These are phyloP conservation scores for Thinocorus orbignyianus DNA, from an alignment of 2,113 vertebrate species.

Conservation along the genomic window DNA sequence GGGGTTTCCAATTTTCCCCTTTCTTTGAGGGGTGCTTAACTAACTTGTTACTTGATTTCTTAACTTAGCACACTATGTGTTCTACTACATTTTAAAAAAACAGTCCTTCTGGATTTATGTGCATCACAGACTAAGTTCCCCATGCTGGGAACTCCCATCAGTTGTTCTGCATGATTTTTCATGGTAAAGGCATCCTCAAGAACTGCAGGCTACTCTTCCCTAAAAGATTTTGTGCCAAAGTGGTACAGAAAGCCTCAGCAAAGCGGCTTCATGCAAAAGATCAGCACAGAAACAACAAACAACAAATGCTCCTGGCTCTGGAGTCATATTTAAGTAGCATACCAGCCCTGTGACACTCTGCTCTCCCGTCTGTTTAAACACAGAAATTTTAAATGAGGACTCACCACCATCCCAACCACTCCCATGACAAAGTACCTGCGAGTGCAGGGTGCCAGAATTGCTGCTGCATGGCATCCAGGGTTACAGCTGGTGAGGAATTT, in stretches of 20 bases:
- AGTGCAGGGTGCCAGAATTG: not conserved
- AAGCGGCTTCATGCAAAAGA: not conserved
- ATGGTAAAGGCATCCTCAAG: not conserved
- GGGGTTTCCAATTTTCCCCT: not conserved
- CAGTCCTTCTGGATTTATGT: not conserved
- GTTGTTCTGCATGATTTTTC: constrained; percentile 19
- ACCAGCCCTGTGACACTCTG: not conserved
- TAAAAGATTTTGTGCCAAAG: not conserved
- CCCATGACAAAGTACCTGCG: not conserved
- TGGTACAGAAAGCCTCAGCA: not conserved
- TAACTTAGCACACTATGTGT: not conserved
- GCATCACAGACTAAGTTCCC: not conserved
- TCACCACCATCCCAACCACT: not conserved
- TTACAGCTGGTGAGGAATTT: constrained; percentile 9
- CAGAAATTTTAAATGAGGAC: not conserved
- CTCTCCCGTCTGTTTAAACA: not conserved
- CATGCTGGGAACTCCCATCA: not conserved
- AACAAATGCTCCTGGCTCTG: not conserved
- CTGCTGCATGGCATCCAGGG: not conserved
- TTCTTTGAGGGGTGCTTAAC: not conserved
- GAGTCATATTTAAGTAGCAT: not conserved
- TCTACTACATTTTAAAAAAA: not conserved
- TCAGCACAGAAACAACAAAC: not conserved
- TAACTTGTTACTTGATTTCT: constrained; percentile 12
- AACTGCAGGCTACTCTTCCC: not conserved